phyloP scores from a whole-genome alignment of 2,888 invertebrate species.

The Troides aeacus region DNA sequence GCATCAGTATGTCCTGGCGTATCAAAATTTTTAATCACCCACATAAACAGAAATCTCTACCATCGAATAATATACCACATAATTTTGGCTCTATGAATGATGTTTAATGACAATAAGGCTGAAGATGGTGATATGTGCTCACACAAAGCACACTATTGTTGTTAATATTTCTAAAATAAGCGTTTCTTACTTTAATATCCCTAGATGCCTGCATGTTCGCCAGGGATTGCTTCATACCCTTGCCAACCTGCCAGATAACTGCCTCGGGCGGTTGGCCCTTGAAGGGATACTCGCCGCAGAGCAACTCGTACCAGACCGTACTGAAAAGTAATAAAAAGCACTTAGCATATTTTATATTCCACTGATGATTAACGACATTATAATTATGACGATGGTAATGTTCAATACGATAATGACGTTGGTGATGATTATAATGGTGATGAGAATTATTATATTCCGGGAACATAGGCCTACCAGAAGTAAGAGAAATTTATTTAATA shows the following conservation, averaged over 20 bases:
- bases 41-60: too few species aligned
- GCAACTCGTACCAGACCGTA: slow-evolving; percentile 98
- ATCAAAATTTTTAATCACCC: neutral
- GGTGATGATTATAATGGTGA: too few species aligned
- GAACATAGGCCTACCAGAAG: too few species aligned
- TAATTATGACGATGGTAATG: neutral
- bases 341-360: neutral
- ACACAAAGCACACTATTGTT: too few species aligned
- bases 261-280: slow-evolving; percentile 96
- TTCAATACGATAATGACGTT: too few species aligned
- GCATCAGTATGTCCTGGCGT: slow-evolving; percentile 94
- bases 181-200: slow-evolving; percentile 91
- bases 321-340: slow-evolving; percentile 68
- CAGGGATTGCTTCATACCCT: slow-evolving; percentile 96
- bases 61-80: too few species aligned
- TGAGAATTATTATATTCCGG: too few species aligned
- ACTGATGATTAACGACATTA: neutral
- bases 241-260: slow-evolving; percentile 98
- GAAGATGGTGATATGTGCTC: too few species aligned
- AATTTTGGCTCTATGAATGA: too few species aligned
- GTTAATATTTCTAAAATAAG: too few species aligned
- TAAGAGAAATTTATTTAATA: too few species aligned
- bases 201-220: slow-evolving; percentile 96
- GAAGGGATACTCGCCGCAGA: slow-evolving; percentile 98
- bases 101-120: too few species aligned